Evolutionary conservation across 2,797 vertebrate species (phyloP).

Genomic region (Setipinna tenuifilis): DNA sequence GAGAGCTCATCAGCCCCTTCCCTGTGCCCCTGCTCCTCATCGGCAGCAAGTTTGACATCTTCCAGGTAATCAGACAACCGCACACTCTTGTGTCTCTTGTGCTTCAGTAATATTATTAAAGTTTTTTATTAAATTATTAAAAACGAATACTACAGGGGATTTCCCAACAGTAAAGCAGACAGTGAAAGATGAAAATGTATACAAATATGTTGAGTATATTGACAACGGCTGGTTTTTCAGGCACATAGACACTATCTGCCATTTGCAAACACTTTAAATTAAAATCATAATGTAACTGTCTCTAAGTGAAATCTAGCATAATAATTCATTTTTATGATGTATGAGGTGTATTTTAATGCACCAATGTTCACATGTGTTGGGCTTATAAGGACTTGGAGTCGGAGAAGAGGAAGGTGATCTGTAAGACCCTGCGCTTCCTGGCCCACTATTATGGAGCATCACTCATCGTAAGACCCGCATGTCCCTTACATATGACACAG

Average conservation of each 20-base stretch:
- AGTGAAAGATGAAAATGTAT: background rate
- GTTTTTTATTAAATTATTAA: no score
- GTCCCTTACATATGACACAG: background rate
- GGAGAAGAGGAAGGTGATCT: constrained; percentile 88
- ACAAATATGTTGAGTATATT: no score
- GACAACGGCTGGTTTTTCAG: no score
- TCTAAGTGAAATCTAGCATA: no score
- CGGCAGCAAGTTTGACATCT: constrained; percentile 95
- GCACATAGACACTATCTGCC: no score
- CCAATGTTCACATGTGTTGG: background rate
- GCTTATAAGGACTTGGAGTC: constrained; percentile 88
- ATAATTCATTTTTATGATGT: no score
- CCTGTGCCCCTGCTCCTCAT: constrained; percentile 91
- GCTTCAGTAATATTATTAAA: no score
- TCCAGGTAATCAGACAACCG: constrained; percentile 82
- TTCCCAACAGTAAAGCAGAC: background rate
- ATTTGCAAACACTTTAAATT: no score
- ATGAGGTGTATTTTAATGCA: background rate
- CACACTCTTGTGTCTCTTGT: background rate
- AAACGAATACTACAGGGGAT: no score
- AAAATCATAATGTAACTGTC: no score
- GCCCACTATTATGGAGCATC: constrained; percentile 92
- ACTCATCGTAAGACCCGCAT: constrained; percentile 80
- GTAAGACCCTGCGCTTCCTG: constrained; percentile 92
- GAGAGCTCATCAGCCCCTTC: constrained; percentile 90